phyloP scores from a whole-genome alignment of 1,140 invertebrate genomes.

The silkworm (Bombyx mori) region DNA sequence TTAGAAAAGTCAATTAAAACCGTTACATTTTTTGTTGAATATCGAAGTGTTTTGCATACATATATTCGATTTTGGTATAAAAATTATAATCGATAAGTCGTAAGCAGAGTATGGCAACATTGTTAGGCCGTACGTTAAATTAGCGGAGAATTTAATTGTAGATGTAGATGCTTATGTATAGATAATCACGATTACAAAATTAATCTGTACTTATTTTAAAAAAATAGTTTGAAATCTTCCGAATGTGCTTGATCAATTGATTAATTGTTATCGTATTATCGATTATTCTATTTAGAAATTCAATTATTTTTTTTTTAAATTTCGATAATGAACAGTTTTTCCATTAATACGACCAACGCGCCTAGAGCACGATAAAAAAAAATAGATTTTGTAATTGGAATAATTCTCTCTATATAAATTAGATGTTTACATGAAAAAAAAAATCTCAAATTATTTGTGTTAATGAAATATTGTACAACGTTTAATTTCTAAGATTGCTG shows the following conservation, averaged over 20 bases:
- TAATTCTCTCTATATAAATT: slow-evolving; percentile 65
- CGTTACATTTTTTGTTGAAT: not conserved
- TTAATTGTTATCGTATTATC: too few relatives aligned
- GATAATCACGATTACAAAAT: too few relatives aligned
- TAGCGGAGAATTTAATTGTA: too few relatives aligned
- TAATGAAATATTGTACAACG: slow-evolving; percentile 66
- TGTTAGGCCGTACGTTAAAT: too few relatives aligned
- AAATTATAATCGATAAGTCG: too few relatives aligned
- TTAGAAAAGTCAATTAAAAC: not conserved
- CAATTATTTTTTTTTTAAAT: too few relatives aligned
- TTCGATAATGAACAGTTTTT: slow-evolving; percentile 4
- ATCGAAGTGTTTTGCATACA: too few relatives aligned
- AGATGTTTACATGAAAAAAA: slow-evolving; percentile 58
- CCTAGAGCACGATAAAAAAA: slow-evolving; percentile 32
- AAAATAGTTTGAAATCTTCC: not conserved
- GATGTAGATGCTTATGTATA: too few relatives aligned
- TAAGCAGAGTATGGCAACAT: too few relatives aligned
- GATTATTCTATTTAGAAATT: too few relatives aligned
- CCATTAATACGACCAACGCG: slow-evolving; percentile 42
- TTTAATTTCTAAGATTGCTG: slow-evolving; percentile 61
- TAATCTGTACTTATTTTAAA: slow-evolving; percentile 11
- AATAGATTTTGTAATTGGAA: slow-evolving; percentile 57
- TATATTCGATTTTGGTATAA: too few relatives aligned
- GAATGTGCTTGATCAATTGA: too few relatives aligned
- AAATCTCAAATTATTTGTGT: slow-evolving; percentile 70